Base-by-base conservation (phyloP, 2,113 vertebrate genomes). In the Cyprinus carpio region DNA sequence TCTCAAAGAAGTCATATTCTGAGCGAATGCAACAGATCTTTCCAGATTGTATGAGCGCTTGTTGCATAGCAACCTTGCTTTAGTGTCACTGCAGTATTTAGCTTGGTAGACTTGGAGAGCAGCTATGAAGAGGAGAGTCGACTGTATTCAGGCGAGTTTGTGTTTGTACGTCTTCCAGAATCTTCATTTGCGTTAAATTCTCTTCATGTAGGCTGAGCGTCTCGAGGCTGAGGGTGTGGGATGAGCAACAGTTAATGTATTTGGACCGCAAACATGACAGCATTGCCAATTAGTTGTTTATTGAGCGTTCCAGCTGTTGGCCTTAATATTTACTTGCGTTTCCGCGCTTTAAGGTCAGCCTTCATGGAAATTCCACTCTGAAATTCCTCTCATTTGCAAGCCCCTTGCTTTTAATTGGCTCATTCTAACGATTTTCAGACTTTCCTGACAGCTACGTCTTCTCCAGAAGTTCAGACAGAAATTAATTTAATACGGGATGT, bases 31-130 rank as follows among this genome's bases (percentile, higher is more conserved):
- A 43, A 77, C 40, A 27, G 37, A 18, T 29, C 46, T 82, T 64
- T 69, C 27, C 18, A 84, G 51, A 40, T 25, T 15, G 20, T 60
- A 25, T 62, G 64, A 71, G 67, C 27, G 75, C 75, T 82, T 89
- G 93, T 94, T 87, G 94, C 93, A 90, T 94, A 92, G 94, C 94
- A 95, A 94, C 94, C 89, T 31, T 6, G 56, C 81, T 87, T 87
- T 88, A 87, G 87, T 86, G 72, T 82, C 31, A 78, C 74, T 83
- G 90, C 89, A 65, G 25, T n/a, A 49, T 81, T 84, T 79, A 81
- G 76, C 82, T 62, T 79, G 25, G 65, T 71, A 54, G 82, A 75
- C 86, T 40, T n/a, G 9, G 23, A 29, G 83, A 81, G 60, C 31
- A 58, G 64, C 16, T 49, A 40, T 64, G 29, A 56, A 72, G 65